Evolutionary conservation across 2,113 vertebrate genomes (phyloP), one percentile per base, ranked within the genome.

Genomic region (Pongo pygmaeus): DNA sequence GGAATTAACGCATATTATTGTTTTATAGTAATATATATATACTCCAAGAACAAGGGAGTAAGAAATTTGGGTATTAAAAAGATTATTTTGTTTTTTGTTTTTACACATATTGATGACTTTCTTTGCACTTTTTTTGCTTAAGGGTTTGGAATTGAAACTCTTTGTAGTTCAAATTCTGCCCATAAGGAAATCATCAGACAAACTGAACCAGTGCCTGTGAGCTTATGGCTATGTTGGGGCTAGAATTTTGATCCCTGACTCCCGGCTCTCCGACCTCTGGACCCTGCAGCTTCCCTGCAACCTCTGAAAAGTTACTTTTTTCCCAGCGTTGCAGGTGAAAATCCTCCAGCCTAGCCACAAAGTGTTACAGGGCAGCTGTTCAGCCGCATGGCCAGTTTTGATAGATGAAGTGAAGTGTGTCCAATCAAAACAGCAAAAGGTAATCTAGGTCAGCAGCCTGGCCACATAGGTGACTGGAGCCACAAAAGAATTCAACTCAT

Each of bases 401-500:
- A 96, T 25, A 57, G 17, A 67, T 77, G 64, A 97, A 96, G 80
- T 13, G 6, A 92, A 92, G 14, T 81, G 43, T 75, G 32, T 89
- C 93, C 80, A 96, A 3, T 81, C 57, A 32, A 92, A 96, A 86
- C 38, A 72, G 50, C 32, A 67, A 70, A 30, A 35, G 35, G 52
- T 30, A 38, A 84, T 79, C 89, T 52, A 92, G 84, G 91, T 89
- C 81, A 86, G 84, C 72, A 40, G 84, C n/a, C 89, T 52, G 30
- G 75, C 57, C 95, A 93, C 72, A 48, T 7, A 88, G 69, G 64
- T 89, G 80, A 11, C 59, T 67, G 50, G 55, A 96, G 95, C 91
- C 92, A 96, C 75, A 57, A 80, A 97, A 96, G 1, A 0, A 11
- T 40, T 55, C 93, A 97, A 96, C 95, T 96, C 97, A 97, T 35